These are phyloP conservation scores for Vanessa tameamea DNA, from an alignment of 1,140 invertebrate species.

Conservation along the genomic window DNA sequence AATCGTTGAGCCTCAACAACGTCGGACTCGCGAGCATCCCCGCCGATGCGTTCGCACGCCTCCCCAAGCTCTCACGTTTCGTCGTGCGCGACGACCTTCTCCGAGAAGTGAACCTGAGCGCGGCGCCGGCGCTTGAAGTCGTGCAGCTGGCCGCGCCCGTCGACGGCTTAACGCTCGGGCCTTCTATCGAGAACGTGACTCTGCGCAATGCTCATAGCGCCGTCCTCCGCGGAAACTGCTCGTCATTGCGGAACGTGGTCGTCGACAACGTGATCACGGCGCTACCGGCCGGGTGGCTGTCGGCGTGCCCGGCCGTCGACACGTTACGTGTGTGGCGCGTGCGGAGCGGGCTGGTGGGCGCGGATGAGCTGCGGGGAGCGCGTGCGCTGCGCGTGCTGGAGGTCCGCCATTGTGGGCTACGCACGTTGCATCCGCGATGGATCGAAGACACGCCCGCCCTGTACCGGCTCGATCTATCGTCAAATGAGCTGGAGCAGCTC, in stretches of 20 bases:
- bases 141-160: constrained; percentile 25
- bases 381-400: constrained; percentile 25
- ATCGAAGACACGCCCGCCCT: constrained; percentile 32
- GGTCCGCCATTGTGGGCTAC: constrained; percentile 8
- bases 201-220: constrained; percentile 4
- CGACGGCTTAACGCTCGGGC: constrained; percentile 20
- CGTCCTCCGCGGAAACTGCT: constrained; percentile 19
- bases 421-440: constrained; percentile 26
- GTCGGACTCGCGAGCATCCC: constrained; percentile 25
- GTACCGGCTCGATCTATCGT: constrained; percentile 36
- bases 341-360: constrained; percentile 15
- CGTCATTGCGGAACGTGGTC: constrained; percentile 5
- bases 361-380: constrained; percentile 24
- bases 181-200: constrained; percentile 24
- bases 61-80: constrained; percentile 21
- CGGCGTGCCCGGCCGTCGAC: constrained; percentile 20
- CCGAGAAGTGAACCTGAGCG: constrained; percentile 26
- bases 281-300: constrained; percentile 32
- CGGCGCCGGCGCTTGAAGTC: constrained; percentile 16
- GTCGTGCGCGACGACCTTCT: constrained; percentile 14
- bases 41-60: constrained; percentile 17
- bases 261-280: not conserved
- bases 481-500: constrained; percentile 36
- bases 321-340: constrained; percentile 17
- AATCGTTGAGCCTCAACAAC: constrained; percentile 19